Evolutionary conservation across 2,888 invertebrate genomes (phyloP).

Genomic region (Drosophila yooni): DNA sequence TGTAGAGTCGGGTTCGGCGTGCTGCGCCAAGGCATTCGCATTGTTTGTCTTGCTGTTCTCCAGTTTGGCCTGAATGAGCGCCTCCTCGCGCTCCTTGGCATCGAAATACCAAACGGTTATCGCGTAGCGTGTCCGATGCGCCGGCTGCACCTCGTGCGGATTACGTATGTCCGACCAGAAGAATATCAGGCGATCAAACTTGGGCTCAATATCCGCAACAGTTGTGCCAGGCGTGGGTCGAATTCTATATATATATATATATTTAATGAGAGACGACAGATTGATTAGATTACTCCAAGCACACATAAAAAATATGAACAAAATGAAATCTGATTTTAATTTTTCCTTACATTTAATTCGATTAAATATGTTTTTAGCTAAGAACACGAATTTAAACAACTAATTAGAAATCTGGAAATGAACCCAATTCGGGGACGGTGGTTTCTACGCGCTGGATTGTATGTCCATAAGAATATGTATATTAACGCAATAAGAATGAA

Average conservation of each 20-base stretch:
- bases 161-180: conserved; percentile 99
- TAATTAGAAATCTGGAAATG: not conserved
- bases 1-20: conserved; percentile 61
- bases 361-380: not conserved
- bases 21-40: conserved; percentile 42
- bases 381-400: not conserved
- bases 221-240: conserved; percentile 94
- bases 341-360: not conserved
- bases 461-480: not conserved
- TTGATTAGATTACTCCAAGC: not conserved
- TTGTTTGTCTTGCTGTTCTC: conserved; percentile 65
- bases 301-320: too few relatives aligned
- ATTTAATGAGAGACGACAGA: not conserved
- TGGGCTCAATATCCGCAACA: conserved; percentile 95
- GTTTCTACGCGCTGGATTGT: not conserved
- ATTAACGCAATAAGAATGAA: not conserved
- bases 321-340: not conserved
- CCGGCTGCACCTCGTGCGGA: conserved; percentile 98
- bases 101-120: conserved; percentile 97
- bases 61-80: conserved; percentile 84
- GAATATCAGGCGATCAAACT: conserved; percentile 96
- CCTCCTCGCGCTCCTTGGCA: conserved; percentile 91
- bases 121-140: conserved; percentile 94
- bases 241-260: conserved; percentile 86
- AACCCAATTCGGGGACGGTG: not conserved